Evolutionary conservation across 2,797 vertebrate species (phyloP), one percentile per base, ranked within the genome.

Genomic region (Streptopelia turtur): DNA sequence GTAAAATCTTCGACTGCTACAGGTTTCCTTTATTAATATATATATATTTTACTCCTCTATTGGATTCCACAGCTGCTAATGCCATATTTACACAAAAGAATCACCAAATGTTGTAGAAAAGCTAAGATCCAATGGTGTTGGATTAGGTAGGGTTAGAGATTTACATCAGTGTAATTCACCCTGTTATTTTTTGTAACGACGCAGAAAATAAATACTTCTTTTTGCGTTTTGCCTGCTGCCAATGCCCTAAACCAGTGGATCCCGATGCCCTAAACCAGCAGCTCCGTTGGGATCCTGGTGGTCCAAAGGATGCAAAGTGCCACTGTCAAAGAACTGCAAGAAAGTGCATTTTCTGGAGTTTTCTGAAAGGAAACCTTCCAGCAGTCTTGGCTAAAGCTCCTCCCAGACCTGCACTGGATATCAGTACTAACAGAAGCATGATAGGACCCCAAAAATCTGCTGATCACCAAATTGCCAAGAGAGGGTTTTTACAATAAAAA

Each of bases 1-100:
- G 97, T 98, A 98, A 98, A 98, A 98, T 98, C 97, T 98, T 98
- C 97, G 98, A 98, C 98, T 98, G 97, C 98, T 98, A 98, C 96
- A 97, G 98, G 98, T 97, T 97, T 98, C 97, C 97, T 98, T 98
- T 97, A 98, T 97, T 98, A 98, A 98, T 98, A 97, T 97, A 97
- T 97, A 95, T 94, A 76, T 63, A 53, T 70, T 96, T 96, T 88
- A 97, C 82, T 94, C 94, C 83, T 98, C 96, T 98, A 98, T 94
- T 97, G 97, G 97, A 97, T 97, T 97, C 96, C 96, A 96, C 94
- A 95, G 92, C 95, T 97, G 94, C 97, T 97, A 98, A 96, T 94
- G 96, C 94, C 91, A 61, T 97, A 98, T 97, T 97, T 98, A 97
- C 97, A 97, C 71, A 95, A 96, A 91, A 97, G 92, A 94, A 93